A percentile compares a stretch with the other conserved stretches of the same genome.
Evolutionary conservation across 2,797 vertebrate species (phyloP).

Genomic region (Thamnophis elegans): DNA sequence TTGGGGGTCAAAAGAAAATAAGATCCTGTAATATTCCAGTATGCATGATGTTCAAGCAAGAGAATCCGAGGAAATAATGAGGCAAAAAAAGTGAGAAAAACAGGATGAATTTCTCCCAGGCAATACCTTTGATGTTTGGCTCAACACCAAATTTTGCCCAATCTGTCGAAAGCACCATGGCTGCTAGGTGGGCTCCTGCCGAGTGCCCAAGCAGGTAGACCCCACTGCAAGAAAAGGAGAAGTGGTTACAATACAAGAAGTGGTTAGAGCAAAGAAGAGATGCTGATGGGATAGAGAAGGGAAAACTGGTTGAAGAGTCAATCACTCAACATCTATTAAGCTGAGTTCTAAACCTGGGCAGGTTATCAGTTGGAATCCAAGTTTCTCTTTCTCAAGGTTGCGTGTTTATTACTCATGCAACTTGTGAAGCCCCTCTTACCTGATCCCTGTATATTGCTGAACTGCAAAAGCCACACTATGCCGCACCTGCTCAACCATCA

Average conservation of each 20-base stretch:
- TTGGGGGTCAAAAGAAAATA: too few species aligned
- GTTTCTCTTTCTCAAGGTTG: not conserved
- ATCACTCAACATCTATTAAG: not conserved
- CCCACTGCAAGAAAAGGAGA: constrained; percentile 71
- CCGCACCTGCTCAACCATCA: constrained; percentile 87
- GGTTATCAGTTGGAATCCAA: not conserved
- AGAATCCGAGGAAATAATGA: not conserved
- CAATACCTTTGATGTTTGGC: constrained; percentile 86
- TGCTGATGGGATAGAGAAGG: not conserved
- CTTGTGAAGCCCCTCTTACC: constrained; percentile 61
- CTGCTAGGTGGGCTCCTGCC: constrained; percentile 88
- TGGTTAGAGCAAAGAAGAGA: not conserved
- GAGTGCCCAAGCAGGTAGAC: constrained; percentile 93
- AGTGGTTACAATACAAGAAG: not conserved
- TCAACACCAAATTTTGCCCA: constrained; percentile 78
- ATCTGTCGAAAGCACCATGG: constrained; percentile 87
- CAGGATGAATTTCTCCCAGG: not conserved
- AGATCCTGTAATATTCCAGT: not conserved
- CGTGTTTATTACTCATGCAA: not conserved
- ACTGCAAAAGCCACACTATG: constrained; percentile 78
- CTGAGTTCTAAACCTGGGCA: not conserved
- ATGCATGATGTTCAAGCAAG: not conserved
- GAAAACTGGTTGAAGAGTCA: not conserved
- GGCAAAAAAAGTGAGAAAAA: not conserved
- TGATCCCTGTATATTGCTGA: constrained; percentile 77